Percentiles rank a stretch among this genome's conserved stretches.
phyloP scores from a whole-genome alignment of 2,888 invertebrate genomes.

The Cyrtodaria siliqua region DNA sequence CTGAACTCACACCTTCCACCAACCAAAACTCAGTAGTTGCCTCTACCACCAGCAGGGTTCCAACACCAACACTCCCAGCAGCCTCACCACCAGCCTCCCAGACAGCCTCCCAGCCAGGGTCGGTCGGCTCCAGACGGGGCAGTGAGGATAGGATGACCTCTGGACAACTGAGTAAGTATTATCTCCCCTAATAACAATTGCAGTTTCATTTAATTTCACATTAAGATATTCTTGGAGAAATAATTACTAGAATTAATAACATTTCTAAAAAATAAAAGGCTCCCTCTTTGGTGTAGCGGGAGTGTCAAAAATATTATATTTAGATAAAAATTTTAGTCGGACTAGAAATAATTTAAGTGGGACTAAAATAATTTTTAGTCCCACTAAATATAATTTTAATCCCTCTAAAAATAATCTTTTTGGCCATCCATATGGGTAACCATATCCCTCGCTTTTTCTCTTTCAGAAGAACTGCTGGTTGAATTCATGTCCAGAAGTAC shows the following conservation, averaged over 20 bases:
- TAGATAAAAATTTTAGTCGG: background rate
- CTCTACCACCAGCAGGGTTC: too few species aligned
- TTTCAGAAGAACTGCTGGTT: constrained; percentile 24
- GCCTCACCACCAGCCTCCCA: constrained; percentile 13
- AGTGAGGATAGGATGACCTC: constrained; percentile 83
- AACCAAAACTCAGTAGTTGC: background rate
- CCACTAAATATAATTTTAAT: too few species aligned
- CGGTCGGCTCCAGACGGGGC: constrained; percentile 87
- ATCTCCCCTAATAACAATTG: constrained; percentile 46
- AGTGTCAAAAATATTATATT: background rate
- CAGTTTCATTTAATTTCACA: constrained; percentile 59
- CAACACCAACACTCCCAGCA: constrained; percentile 2
- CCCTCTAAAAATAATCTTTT: too few species aligned
- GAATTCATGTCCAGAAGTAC: constrained; percentile 28
- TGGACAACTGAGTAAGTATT: constrained; percentile 87
- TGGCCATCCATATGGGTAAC: too few species aligned
- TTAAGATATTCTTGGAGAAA: constrained; percentile 83
- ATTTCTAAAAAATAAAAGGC: too few species aligned
- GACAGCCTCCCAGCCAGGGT: constrained; percentile 66
- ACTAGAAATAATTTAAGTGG: background rate
- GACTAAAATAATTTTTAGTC: background rate
- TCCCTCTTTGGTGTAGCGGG: too few species aligned
- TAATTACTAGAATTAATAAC: background rate
- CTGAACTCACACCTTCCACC: constrained; percentile 9
- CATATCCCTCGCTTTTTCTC: too few species aligned